Evolutionary conservation across 2,888 invertebrate genomes (phyloP), one percentile per base, ranked within the genome.

Genomic region (Drosophila prostipennis): DNA sequence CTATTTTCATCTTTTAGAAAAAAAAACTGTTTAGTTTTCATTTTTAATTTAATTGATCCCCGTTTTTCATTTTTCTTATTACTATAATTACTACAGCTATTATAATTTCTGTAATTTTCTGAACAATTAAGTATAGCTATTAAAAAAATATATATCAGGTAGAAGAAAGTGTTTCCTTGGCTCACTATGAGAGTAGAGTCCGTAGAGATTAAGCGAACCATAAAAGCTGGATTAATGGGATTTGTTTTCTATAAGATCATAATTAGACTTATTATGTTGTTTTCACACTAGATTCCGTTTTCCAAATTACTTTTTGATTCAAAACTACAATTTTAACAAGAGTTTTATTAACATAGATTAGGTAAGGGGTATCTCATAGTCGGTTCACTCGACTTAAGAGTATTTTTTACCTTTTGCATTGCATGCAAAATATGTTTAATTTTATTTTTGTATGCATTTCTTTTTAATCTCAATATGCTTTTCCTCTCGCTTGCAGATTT

Each of bases 401-500:
- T 40, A 4, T 16, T 6, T 40, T 3, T 3, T 1, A 1, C 16
- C 3, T 8, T 16, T 40, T 16, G 3, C 7, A 2, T 37, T 7
- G 6, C 6, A 3, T 43, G 26, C 13, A 23, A 13, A 0, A 13
- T 13, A 6, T n/a, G 6, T 43, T n/a, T 26, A 6, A 2, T 11
- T 29, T 3, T 2, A 13, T 13, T 26, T 16, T 10, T 46, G 0
- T 11, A 49, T n/a, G 3, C 23, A 10, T 0, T 23, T 16, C 10
- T 1, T 23, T n/a, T 23, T 26, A 10, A 51, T 37, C 14, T 14
- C n/a, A 11, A 39, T 16, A n/a, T 37, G 26, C 8, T 4, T 3
- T 6, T 5, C 7, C 7, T 26, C 32, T 2, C 3, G 1, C 5
- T 36, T 39, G 7, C 46, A 94, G 97, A 89, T 99, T 99, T 93